Conservation (phyloP, 2,113 vertebrate species). For the Drymodes brunneopygia region DNA sequence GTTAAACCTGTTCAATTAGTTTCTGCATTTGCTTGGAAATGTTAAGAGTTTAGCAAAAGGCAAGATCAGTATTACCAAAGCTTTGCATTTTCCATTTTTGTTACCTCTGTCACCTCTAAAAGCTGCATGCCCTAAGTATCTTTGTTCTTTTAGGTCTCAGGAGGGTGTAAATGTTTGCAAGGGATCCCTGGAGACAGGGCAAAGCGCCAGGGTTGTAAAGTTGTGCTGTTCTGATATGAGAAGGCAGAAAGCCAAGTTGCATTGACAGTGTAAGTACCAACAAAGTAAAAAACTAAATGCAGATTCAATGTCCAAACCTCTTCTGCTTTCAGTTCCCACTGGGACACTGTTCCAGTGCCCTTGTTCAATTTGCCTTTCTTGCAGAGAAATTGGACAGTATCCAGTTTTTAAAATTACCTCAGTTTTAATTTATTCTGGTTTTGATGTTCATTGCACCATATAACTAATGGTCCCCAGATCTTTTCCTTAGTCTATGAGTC, state of each 20-base stretch:
- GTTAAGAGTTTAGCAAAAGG: neutral
- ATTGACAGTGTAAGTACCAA: neutral
- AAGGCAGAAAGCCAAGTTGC: conserved; percentile 26
- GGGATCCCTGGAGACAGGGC: neutral
- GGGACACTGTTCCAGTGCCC: conserved; percentile 21
- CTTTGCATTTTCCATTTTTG: neutral
- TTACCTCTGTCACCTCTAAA: neutral
- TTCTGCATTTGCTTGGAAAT: neutral
- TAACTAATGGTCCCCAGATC: neutral
- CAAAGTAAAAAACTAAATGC: conserved; percentile 35
- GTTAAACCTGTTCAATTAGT: neutral
- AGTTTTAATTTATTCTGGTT: conserved; percentile 57
- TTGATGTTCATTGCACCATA: conserved; percentile 6
- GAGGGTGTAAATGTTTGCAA: neutral
- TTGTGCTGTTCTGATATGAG: conserved; percentile 10
- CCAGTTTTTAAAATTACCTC: conserved; percentile 46
- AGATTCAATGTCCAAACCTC: neutral
- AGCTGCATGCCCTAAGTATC: neutral
- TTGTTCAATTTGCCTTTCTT: conserved; percentile 24
- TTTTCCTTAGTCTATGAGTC: neutral
- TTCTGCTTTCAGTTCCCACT: conserved; percentile 10
- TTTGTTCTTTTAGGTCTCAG: neutral
- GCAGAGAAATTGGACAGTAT: conserved; percentile 3
- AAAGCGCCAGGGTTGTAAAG: neutral
- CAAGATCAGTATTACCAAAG: neutral